These are phyloP conservation scores for Psophia crepitans DNA, from an alignment of 2,113 vertebrate genomes.

Conservation along the genomic window DNA sequence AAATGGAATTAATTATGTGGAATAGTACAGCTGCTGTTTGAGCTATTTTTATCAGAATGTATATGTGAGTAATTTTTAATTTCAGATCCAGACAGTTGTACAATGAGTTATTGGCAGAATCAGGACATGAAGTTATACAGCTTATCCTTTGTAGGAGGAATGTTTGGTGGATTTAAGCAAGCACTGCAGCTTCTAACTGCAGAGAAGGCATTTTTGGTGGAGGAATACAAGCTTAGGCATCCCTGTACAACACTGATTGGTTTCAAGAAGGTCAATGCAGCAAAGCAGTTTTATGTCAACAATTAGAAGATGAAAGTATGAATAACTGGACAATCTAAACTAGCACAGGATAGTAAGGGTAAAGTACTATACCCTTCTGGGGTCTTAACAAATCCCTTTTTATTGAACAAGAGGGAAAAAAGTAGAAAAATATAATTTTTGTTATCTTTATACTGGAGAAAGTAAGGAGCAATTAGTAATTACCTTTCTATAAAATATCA, in stretches of 20 bases:
- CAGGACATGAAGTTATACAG: not conserved
- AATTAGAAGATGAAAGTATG: not conserved
- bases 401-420: not conserved
- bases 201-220: not conserved
- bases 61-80: not conserved
- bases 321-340: not conserved
- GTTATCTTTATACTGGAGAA: not conserved
- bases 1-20: not conserved
- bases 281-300: not conserved
- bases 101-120: slow-evolving; percentile 7
- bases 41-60: not conserved
- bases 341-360: accelerated
- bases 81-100: not conserved
- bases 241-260: accelerated
- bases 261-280: not conserved
- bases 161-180: not conserved
- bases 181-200: not conserved
- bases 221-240: not conserved
- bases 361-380: not conserved
- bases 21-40: not conserved
- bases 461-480: not conserved
- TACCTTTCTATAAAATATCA: not conserved
- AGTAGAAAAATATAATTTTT: not conserved
- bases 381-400: not conserved
- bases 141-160: not conserved